Conservation (phyloP, 1,140 invertebrate species). For the Penaeus chinensis region DNA sequence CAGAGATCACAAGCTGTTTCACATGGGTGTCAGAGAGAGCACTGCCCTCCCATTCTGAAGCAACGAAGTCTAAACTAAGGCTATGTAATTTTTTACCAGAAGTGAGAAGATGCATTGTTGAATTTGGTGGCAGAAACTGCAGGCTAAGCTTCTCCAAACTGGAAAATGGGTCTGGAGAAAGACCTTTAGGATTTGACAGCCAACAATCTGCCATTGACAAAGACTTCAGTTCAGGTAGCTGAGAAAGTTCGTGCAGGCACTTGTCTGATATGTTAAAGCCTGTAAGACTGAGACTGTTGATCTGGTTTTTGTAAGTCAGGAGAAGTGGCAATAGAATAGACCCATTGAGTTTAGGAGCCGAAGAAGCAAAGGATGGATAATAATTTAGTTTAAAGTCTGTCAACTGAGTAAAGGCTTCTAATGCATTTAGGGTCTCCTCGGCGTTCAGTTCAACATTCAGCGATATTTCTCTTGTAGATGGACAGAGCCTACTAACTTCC, state of each 20-base stretch:
- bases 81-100: conserved; percentile 11
- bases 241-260: conserved; percentile 16
- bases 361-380: conserved; percentile 37
- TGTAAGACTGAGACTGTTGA: conserved; percentile 27
- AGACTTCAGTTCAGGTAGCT: conserved; percentile 32
- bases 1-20: conserved; percentile 19
- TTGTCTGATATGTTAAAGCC: conserved; percentile 33
- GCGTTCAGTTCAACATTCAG: conserved; percentile 24
- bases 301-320: not conserved
- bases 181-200: conserved; percentile 24
- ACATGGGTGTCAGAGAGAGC: conserved; percentile 30
- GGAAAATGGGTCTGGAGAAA: conserved; percentile 23
- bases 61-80: conserved; percentile 16
- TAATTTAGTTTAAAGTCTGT: conserved; percentile 34
- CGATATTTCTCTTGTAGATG: conserved; percentile 25
- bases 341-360: conserved; percentile 38
- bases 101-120: conserved; percentile 31
- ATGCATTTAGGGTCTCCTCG: conserved; percentile 4
- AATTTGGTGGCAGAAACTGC: conserved; percentile 35
- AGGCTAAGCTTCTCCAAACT: conserved; percentile 35
- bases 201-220: conserved; percentile 30
- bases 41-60: conserved; percentile 43
- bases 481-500: conserved; percentile 25
- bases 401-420: conserved; percentile 12
- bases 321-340: conserved; percentile 25